phyloP scores from a whole-genome alignment of 2,888 invertebrate species.

The Arge pagana region DNA sequence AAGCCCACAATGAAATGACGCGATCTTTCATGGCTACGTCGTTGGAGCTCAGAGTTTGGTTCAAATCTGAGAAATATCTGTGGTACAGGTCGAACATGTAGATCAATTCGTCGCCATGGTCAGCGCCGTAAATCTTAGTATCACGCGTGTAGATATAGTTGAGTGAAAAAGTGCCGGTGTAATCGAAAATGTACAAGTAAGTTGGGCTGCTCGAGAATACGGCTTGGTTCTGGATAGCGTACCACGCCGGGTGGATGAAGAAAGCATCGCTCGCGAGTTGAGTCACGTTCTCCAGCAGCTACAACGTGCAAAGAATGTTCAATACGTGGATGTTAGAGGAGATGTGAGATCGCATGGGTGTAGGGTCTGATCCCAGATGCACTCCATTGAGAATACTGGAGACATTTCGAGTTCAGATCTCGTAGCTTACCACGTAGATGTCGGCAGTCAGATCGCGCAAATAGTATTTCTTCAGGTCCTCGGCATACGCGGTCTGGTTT shows the following conservation, averaged over 20 bases:
- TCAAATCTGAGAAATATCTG: not conserved
- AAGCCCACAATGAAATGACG: constrained; percentile 56
- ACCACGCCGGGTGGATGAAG: constrained; percentile 28
- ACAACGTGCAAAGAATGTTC: not conserved
- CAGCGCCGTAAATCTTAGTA: constrained; percentile 43
- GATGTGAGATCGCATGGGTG: not conserved
- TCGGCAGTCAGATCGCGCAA: constrained; percentile 2
- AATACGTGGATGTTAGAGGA: not conserved
- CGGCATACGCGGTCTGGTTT: not conserved
- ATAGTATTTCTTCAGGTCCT: not conserved
- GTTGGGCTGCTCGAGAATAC: constrained; percentile 17
- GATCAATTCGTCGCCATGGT: constrained; percentile 60
- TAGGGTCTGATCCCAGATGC: no score
- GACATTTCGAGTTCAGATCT: no score
- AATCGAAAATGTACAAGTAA: constrained; percentile 33
- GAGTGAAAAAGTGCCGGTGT: constrained; percentile 29
- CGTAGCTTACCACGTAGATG: not conserved
- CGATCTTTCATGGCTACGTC: constrained; percentile 46
- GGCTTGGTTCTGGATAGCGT: constrained; percentile 25
- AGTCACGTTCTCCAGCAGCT: constrained; percentile 28
- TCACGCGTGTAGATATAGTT: not conserved
- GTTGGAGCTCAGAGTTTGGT: constrained; percentile 25
- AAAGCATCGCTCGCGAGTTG: constrained; percentile 28
- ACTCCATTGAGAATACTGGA: no score
- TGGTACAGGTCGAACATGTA: constrained; percentile 52